phyloP scores from a whole-genome alignment of 2,113 vertebrate genomes.

The human region GRCh38 chr2:52936501-52937000 shows the following conservation, averaged over 20 bases:
- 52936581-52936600: conserved; percentile 73
- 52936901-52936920: not conserved
- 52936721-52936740: not conserved
- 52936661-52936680: conserved; percentile 24
- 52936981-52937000: not conserved
- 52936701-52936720: conserved; percentile 1
- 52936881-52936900: not conserved
- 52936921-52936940: not conserved
- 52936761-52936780: not conserved
- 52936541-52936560: conserved; percentile 51
- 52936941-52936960: not conserved
- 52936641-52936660: conserved; percentile 53
- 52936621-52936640: conserved; percentile 59
- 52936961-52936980: not conserved
- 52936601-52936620: conserved; percentile 38
- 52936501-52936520: conserved; percentile 48
- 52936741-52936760: conserved; percentile 8
- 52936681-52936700: conserved; percentile 22
- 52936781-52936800: conserved; percentile 18
- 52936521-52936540: conserved; percentile 60
- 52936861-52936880: not conserved
- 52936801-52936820: not conserved
- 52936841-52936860: not conserved
- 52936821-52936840: not conserved
- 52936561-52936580: conserved; percentile 62